These are phyloP conservation scores for Mythimna lalbum DNA, from an alignment of 2,888 invertebrate species.

Conservation along the genomic window DNA sequence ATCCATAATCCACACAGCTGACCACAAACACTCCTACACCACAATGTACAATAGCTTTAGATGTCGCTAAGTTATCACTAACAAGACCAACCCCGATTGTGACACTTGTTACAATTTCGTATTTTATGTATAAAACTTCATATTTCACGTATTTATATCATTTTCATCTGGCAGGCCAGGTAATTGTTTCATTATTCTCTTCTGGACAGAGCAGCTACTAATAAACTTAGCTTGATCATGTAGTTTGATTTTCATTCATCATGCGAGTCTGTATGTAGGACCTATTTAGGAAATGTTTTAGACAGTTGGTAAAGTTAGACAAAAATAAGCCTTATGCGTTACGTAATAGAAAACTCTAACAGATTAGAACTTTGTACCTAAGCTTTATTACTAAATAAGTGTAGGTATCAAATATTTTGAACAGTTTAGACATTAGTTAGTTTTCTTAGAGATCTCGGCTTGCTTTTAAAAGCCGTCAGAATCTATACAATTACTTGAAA, in stretches of 20 bases:
- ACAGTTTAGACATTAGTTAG: constrained; percentile 2
- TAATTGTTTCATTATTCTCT: constrained; percentile 2
- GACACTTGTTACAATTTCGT: constrained; percentile 27
- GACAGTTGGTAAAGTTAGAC: not conserved
- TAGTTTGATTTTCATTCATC: constrained; percentile 39
- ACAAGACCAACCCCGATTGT: constrained; percentile 26
- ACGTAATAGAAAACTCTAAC: not conserved
- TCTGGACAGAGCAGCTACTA: constrained; percentile 34
- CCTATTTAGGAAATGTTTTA: not conserved
- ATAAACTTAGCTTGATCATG: constrained; percentile 54
- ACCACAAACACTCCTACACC: not conserved
- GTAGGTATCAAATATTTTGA: not conserved
- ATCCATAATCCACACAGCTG: not conserved
- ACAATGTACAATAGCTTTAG: constrained; percentile 45
- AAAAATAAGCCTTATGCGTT: not conserved
- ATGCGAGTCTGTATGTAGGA: not conserved
- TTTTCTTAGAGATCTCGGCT: not conserved
- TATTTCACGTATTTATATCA: constrained; percentile 31
- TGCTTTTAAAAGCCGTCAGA: not conserved
- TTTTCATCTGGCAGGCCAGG: constrained; percentile 16
- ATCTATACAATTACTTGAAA: not conserved
- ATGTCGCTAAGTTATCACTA: constrained; percentile 57
- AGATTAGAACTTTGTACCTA: no score
- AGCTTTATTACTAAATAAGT: not conserved
- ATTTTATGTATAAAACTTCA: constrained; percentile 12